Conservation (phyloP, 2,797 vertebrate species). For the Synanceia verrucosa region DNA sequence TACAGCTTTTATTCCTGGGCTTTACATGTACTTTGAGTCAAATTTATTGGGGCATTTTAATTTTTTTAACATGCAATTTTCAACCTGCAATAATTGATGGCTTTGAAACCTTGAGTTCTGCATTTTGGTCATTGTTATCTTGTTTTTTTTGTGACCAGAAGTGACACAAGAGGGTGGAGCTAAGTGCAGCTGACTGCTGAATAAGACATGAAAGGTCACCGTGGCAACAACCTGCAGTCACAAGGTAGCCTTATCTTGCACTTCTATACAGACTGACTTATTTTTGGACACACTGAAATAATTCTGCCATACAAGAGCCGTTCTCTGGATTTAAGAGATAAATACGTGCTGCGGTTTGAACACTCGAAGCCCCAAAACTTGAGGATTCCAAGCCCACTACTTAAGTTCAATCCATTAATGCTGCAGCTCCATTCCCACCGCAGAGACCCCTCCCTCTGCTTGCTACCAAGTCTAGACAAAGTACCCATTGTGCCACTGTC, state of each 20-base stretch:
- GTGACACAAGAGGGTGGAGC: too few species aligned
- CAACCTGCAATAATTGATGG: not conserved
- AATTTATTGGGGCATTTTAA: not conserved
- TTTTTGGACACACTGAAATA: too few species aligned
- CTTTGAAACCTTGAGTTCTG: not conserved
- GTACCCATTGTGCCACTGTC: slow-evolving; percentile 77
- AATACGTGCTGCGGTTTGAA: slow-evolving; percentile 24
- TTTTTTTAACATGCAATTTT: not conserved
- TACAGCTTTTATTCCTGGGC: not conserved
- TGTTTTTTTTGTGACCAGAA: not conserved
- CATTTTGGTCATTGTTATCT: not conserved
- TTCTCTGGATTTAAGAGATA: slow-evolving; percentile 10
- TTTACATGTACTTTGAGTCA: not conserved
- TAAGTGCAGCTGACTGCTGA: not conserved
- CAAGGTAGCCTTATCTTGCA: too few species aligned
- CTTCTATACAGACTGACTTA: too few species aligned
- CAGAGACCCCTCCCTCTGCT: slow-evolving; percentile 49
- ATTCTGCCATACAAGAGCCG: not conserved
- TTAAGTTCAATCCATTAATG: slow-evolving; percentile 67
- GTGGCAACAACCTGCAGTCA: not conserved
- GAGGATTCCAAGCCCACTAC: slow-evolving; percentile 39
- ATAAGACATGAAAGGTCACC: not conserved
- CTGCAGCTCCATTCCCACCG: slow-evolving; percentile 47
- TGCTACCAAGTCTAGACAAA: slow-evolving; percentile 68
- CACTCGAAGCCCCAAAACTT: slow-evolving; percentile 33